A percentile compares a stretch with the other conserved stretches of the same genome.
Evolutionary conservation across 2,113 vertebrate genomes (phyloP).

Genomic region (Aix galericulata): DNA sequence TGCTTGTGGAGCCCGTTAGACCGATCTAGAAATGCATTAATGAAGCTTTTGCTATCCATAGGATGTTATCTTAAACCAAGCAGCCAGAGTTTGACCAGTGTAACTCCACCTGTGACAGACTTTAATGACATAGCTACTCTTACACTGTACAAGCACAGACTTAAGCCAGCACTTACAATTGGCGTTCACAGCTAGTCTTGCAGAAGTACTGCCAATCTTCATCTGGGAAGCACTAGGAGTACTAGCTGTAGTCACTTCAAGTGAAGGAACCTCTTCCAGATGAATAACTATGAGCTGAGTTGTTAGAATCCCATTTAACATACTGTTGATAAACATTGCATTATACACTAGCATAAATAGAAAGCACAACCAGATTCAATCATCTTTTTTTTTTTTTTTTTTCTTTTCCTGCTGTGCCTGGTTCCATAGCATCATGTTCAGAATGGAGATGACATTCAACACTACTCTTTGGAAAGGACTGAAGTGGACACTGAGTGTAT

Average conservation of each 20-base stretch:
- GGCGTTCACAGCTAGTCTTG: background rate
- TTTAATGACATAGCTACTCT: background rate
- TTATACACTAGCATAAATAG: background rate
- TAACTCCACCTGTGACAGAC: background rate
- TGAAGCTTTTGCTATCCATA: background rate
- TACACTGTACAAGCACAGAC: background rate
- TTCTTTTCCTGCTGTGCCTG: background rate
- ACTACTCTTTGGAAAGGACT: background rate
- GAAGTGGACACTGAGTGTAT: rapidly evolving
- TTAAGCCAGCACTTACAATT: background rate
- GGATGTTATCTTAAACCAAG: background rate
- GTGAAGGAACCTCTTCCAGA: background rate
- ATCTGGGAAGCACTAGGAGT: background rate
- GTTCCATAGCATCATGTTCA: background rate
- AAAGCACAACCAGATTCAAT: background rate
- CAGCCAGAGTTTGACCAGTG: background rate
- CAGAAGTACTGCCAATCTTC: background rate
- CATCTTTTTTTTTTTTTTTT: background rate
- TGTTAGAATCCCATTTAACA: background rate
- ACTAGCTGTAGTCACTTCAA: background rate
- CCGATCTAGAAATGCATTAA: background rate
- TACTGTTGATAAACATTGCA: background rate
- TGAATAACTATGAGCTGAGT: background rate
- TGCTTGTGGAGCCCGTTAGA: background rate
- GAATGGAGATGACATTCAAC: background rate